Evolutionary conservation across 2,797 vertebrate genomes (phyloP), one percentile per base, ranked within the genome.

Genomic region (Clarias fuscus): DNA sequence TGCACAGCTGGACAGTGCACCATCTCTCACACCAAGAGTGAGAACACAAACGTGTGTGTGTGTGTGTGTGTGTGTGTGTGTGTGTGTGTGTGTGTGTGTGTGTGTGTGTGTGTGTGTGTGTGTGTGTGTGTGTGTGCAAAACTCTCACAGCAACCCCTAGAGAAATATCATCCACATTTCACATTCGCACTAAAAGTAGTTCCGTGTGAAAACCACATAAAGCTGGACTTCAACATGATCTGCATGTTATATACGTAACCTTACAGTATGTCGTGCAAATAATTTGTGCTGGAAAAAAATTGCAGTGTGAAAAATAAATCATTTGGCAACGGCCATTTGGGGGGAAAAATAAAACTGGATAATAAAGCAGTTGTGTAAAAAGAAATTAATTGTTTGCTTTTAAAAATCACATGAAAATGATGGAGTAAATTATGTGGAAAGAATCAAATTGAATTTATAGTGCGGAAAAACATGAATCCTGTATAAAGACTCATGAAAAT

Each of bases 1-100:
- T 91, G 92, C 92, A 92, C 93, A 93, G 95, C 93, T 94, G 91
- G 87, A 89, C 84, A 89, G 89, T 77, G 88, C 91, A 88, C 89
- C 89, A 81, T 92, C 88, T 85, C 90, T 88, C 59, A 77, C 82
- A 82, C 73, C 13, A 53, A 62, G 43, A 80, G 64, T 62, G 64
- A 85, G 77, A 84, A 67, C 53, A 82, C 84, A 81, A 13, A 67
- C 27, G 3, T 4, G 0, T 15, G 20, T 61, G 30, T 20, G 40
- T 40, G 40, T 40, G 37, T 40, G 40, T 40, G 48, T 53, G 48
- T 43, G 40, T 7, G 53, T 56, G 53, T 56, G 53, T 14, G 53
- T 43, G 40, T 7, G 53, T 56, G 53, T 56, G 53, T 14, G 53
- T 43, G 40, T 7, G 53, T 56, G 53, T 56, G 53, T 14, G 53